phyloP scores from a whole-genome alignment of 2,888 invertebrate species.

The Cerceris rybyensis region DNA sequence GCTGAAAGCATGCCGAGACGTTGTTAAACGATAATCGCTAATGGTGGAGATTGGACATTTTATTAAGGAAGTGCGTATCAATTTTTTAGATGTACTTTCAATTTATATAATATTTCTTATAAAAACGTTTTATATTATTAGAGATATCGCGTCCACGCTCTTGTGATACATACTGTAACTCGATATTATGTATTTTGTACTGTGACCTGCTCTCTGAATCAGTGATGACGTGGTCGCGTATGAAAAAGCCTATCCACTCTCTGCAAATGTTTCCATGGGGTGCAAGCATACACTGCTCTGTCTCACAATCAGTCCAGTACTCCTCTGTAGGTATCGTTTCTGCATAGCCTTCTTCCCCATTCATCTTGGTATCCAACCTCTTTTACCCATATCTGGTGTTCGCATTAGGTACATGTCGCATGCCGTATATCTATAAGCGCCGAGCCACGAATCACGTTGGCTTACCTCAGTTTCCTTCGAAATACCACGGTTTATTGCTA shows the following conservation, averaged over 20 bases:
- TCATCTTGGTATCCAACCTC: slow-evolving; percentile 24
- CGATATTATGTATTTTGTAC: slow-evolving; percentile 1
- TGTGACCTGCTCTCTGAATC: slow-evolving; percentile 28
- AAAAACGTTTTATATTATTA: too few species aligned
- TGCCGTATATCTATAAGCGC: slow-evolving; percentile 25
- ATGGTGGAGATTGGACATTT: too few species aligned
- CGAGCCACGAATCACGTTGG: slow-evolving; percentile 41
- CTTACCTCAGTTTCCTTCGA: slow-evolving; percentile 44
- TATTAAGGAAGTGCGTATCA: too few species aligned
- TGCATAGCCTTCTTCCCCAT: slow-evolving; percentile 26
- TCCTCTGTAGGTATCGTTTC: slow-evolving; percentile 19
- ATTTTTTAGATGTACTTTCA: too few species aligned
- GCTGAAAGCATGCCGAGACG: too few species aligned
- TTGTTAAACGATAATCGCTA: too few species aligned
- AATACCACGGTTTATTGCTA: slow-evolving; percentile 48
- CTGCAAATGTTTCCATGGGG: slow-evolving; percentile 15
- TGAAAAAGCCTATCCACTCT: slow-evolving; percentile 22
- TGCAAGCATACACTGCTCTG: slow-evolving; percentile 2
- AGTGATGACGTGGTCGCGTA: slow-evolving; percentile 28
- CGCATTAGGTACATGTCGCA: slow-evolving; percentile 22
- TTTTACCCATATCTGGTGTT: slow-evolving; percentile 31
- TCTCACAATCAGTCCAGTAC: slow-evolving; percentile 8
- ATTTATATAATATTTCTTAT: too few species aligned
- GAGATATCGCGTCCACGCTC: too few species aligned
- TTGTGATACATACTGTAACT: too few species aligned